Base-by-base conservation (phyloP, 2,113 vertebrate species). In the Platichthys flesus region DNA sequence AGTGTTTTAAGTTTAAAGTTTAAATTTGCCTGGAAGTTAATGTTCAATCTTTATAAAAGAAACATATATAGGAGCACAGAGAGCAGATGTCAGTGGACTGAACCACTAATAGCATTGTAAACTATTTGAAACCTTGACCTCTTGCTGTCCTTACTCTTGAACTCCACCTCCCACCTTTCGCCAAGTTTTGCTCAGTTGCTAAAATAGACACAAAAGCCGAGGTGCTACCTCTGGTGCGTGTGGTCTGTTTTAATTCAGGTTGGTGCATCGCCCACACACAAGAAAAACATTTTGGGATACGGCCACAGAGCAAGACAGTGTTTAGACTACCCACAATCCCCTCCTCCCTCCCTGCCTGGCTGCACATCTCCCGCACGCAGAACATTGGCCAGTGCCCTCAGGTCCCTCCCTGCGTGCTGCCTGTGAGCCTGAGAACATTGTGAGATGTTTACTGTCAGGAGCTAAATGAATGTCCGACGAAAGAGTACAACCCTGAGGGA, bases 251-350 rank as follows among this genome's bases (percentile, higher is more conserved):
- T 76, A 69, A 88, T 86, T 78, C 47, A 76, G 70, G 54, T 73
- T 71, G 72, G 82, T 69, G 75, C 45, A 9, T 88, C 26, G 31
- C 78, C 79, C 56, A 47, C 82, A 66, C 85, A 70, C 60, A 83
- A 20, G 23, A 74, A 71, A 85, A 80, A 80, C 85, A 89, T 87
- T 89, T 83, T 85, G 75, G 86, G 82, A 87, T 74, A 40, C 20
- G 67, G 84, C 89, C 89, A 78, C 91, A 91, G 81, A 90, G 88
- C 76, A 89, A 87, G 79, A 87, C 78, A 13, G 84, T 90, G 90
- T 90, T 92, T 93, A 90, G 81, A 84, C 85, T 79, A 74, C 85
- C 86, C 88, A 87, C 85, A 89, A 85, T 88, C 74, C 88, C 71
- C 76, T 80, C 74, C 78, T 85, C 74, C 15, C 77, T 71, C 59